phyloP scores from a whole-genome alignment of 2,113 vertebrate species.

The Onychorhynchus coronatus region DNA sequence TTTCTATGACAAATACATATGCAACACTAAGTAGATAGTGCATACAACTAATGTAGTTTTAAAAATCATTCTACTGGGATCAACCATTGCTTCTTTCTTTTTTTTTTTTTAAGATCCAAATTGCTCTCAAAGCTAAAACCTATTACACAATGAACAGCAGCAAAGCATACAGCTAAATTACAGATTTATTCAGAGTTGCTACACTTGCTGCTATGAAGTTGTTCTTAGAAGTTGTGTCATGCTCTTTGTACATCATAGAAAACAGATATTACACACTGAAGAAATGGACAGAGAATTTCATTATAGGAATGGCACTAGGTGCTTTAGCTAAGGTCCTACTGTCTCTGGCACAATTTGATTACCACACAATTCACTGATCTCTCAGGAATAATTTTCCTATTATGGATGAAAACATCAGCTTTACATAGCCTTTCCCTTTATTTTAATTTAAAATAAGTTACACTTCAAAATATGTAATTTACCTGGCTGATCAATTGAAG shows the following conservation, averaged over 20 bases:
- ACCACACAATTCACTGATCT: neutral
- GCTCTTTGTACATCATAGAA: neutral
- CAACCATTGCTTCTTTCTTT: neutral
- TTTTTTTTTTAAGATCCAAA: neutral
- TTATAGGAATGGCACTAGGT: neutral
- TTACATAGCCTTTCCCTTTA: neutral
- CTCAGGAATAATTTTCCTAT: neutral
- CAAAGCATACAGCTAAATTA: neutral
- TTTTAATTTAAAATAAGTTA: neutral
- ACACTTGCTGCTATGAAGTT: neutral
- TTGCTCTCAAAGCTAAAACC: neutral
- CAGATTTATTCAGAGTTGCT: neutral
- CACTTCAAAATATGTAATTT: neutral
- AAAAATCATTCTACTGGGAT: neutral
- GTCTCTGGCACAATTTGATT: neutral
- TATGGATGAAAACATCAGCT: neutral
- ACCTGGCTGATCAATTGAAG: conserved; percentile 69
- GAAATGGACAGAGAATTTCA: neutral
- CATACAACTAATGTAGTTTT: neutral
- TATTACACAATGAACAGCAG: neutral
- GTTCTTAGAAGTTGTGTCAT: neutral
- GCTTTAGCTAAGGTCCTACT: neutral
- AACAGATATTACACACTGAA: neutral
- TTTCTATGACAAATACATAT: neutral
- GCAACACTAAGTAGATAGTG: neutral